Evolutionary conservation across 2,797 vertebrate genomes (phyloP).

Genomic region (Garrulus glandarius): DNA sequence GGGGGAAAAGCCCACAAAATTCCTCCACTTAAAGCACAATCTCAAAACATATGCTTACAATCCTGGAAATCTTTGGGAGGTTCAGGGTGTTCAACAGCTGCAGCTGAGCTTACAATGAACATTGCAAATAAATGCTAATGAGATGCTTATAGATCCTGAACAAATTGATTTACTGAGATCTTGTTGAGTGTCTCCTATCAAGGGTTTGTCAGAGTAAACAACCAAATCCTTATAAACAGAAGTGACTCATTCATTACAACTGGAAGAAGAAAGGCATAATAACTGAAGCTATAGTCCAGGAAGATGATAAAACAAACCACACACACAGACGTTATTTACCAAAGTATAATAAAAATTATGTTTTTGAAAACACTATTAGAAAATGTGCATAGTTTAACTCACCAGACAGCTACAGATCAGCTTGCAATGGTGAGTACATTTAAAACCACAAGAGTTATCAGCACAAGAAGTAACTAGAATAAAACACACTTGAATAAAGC

Average conservation of each 20-base stretch:
- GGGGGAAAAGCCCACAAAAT: not conserved
- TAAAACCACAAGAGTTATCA: not conserved
- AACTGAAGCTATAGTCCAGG: not conserved
- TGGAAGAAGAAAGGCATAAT: not conserved
- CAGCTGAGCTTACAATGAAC: conserved; percentile 39
- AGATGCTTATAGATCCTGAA: conserved; percentile 65
- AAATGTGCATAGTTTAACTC: not conserved
- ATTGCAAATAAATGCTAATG: conserved; percentile 58
- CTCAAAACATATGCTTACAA: conserved; percentile 24
- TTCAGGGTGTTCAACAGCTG: conserved; percentile 30
- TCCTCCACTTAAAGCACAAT: conserved; percentile 36
- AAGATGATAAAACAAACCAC: not conserved
- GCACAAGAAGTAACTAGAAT: not conserved
- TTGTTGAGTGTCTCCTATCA: conserved; percentile 51
- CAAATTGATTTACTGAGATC: conserved; percentile 65
- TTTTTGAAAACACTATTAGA: not conserved
- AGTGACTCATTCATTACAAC: conserved; percentile 51
- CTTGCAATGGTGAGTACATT: not conserved
- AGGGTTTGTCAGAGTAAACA: conserved; percentile 62
- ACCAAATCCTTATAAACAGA: conserved; percentile 55
- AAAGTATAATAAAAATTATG: not conserved
- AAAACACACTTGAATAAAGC: not conserved
- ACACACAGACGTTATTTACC: fast-evolving
- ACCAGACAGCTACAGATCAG: not conserved
- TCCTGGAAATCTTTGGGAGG: conserved; percentile 30